Percentiles rank a stretch among this genome's conserved stretches.
These are phyloP conservation scores for Heliornis fulica DNA, from an alignment of 2,113 vertebrate species.

Conservation along the genomic window DNA sequence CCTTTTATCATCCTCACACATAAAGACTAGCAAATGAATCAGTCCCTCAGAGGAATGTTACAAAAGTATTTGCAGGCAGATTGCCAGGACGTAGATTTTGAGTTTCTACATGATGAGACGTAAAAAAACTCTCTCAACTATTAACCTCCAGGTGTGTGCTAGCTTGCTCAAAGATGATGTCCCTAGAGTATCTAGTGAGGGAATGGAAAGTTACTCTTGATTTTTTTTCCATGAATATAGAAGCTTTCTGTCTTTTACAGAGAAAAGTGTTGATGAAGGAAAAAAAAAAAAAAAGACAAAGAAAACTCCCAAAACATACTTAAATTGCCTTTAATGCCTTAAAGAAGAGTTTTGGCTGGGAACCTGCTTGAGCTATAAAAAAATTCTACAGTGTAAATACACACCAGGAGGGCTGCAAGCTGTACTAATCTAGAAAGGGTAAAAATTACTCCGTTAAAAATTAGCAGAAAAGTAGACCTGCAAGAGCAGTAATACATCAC, in stretches of 20 bases:
- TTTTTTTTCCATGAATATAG: not conserved
- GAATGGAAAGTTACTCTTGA: not conserved
- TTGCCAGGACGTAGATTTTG: not conserved
- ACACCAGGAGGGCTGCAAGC: not conserved
- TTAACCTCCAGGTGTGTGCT: not conserved
- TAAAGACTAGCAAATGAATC: not conserved
- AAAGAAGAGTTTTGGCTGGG: not conserved
- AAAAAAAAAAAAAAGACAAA: not conserved
- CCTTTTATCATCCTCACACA: not conserved
- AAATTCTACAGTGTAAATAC: not conserved
- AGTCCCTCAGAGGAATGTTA: not conserved
- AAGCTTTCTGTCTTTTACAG: not conserved
- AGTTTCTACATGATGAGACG: not conserved
- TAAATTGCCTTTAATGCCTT: not conserved
- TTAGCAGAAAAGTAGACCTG: not conserved
- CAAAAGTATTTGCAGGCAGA: not conserved
- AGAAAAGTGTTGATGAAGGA: not conserved
- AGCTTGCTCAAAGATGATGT: not conserved
- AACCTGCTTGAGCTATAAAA: not conserved
- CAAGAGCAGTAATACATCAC: not conserved
- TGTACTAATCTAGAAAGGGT: not conserved
- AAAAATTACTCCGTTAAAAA: not conserved
- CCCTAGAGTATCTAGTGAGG: not conserved
- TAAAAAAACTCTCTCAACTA: not conserved
- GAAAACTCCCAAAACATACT: not conserved